A percentile compares a stretch with the other conserved stretches of the same genome.
Evolutionary conservation across 2,888 invertebrate genomes (phyloP).

Genomic region (Sphinx pinastri): DNA sequence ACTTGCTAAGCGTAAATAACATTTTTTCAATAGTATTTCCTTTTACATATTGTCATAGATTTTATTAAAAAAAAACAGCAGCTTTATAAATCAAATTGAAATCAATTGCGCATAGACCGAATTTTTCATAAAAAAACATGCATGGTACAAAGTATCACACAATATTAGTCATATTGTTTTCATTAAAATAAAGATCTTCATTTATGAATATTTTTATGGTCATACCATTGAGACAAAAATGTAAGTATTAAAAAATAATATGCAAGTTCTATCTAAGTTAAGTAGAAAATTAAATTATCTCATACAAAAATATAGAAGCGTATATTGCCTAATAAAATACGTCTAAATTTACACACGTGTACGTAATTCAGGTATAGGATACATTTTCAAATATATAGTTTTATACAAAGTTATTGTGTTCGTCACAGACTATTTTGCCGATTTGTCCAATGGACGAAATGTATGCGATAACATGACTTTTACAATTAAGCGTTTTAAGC

Average conservation of each 20-base stretch:
- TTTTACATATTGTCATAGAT: not conserved
- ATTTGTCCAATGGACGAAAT: constrained; percentile 64
- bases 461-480: constrained; percentile 21
- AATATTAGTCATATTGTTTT: no score
- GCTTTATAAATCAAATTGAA: no score
- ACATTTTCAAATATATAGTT: constrained; percentile 44
- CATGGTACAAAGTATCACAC: no score
- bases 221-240: not conserved
- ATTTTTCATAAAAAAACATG: no score
- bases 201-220: no score
- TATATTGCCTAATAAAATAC: constrained; percentile 8
- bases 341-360: constrained; percentile 39
- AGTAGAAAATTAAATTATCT: not conserved
- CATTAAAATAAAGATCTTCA: no score
- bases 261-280: not conserved
- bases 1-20: not conserved
- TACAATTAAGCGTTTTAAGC: constrained; percentile 8
- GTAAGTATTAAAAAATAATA: not conserved
- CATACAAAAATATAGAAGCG: constrained; percentile 11
- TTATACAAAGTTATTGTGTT: constrained; percentile 80
- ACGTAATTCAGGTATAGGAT: constrained; percentile 57
- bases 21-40: not conserved
- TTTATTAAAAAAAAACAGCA: not conserved
- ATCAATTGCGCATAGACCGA: no score
- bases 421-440: constrained; percentile 76